These are phyloP conservation scores for Cantharis nigra DNA, from an alignment of 2,888 invertebrate species.

Conservation along the genomic window DNA sequence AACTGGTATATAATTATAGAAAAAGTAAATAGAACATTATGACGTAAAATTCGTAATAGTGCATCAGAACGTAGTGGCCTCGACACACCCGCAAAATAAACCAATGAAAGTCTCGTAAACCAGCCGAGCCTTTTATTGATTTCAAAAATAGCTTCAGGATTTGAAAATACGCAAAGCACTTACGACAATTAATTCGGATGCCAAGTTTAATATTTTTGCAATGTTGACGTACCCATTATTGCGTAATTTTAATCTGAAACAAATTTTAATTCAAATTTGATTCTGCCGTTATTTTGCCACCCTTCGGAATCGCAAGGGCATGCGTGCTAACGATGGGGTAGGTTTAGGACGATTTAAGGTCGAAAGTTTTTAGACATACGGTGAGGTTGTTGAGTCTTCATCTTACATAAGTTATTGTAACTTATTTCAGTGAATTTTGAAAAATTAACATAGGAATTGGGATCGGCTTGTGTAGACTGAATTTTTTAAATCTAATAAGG, in stretches of 20 bases:
- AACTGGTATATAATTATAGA: neutral
- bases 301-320: neutral
- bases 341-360: constrained; percentile 16
- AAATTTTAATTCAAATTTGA: neutral
- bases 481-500: neutral
- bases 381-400: neutral
- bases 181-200: neutral
- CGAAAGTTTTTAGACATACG: constrained; percentile 13
- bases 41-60: constrained; percentile 10
- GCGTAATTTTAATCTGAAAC: neutral
- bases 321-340: neutral
- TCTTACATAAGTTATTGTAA: neutral
- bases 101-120: constrained; percentile 19
- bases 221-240: neutral
- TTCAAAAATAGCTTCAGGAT: constrained; percentile 22
- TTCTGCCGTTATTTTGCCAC: neutral
- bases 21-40: neutral
- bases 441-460: neutral
- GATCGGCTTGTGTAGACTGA: neutral
- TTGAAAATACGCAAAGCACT: constrained; percentile 2
- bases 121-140: constrained; percentile 28
- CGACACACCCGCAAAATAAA: constrained; percentile 28
- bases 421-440: neutral
- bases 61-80: constrained; percentile 7
- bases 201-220: neutral